Conservation (phyloP, 2,888 invertebrate species). For the Crematogaster levior region DNA sequence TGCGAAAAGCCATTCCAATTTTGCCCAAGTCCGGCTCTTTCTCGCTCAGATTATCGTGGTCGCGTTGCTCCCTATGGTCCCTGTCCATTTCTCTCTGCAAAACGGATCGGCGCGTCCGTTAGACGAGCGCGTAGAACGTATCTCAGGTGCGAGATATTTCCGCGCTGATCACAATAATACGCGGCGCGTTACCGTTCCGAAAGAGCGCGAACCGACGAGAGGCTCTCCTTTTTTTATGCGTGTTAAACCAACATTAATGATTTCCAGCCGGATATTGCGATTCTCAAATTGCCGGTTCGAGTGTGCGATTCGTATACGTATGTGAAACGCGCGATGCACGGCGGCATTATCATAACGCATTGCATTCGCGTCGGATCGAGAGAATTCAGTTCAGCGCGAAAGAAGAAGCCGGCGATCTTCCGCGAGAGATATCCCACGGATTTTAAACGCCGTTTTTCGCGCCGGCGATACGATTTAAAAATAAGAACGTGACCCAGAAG, state of each 20-base stretch:
- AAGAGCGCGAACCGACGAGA: constrained; percentile 11
- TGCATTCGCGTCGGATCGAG: not conserved
- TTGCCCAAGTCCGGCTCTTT: constrained; percentile 77
- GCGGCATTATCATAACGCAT: not conserved
- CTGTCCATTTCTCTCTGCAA: constrained; percentile 81
- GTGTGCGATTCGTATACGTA: not conserved
- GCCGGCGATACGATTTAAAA: not conserved
- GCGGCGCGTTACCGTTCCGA: constrained; percentile 42
- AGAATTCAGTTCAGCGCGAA: not conserved
- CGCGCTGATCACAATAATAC: constrained; percentile 42
- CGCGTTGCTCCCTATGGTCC: constrained; percentile 78
- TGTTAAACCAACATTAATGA: constrained; percentile 42
- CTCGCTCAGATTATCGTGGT: constrained; percentile 78
- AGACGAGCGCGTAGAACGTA: not conserved
- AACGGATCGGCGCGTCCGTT: constrained; percentile 51
- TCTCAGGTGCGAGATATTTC: constrained; percentile 23
- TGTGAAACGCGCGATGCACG: constrained; percentile 1
- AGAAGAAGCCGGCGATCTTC: constrained; percentile 4
- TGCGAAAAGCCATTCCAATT: constrained; percentile 80
- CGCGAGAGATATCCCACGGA: no score
- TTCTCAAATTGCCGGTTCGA: not conserved
- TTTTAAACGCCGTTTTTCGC: not conserved
- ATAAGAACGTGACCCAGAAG: no score
- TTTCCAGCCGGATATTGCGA: constrained; percentile 40
- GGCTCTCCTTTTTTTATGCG: constrained; percentile 8